A percentile compares a stretch with the other conserved stretches of the same genome.
These are phyloP conservation scores for Eidolon dupreanum DNA, from an alignment of 2,797 vertebrate species.

Conservation along the genomic window DNA sequence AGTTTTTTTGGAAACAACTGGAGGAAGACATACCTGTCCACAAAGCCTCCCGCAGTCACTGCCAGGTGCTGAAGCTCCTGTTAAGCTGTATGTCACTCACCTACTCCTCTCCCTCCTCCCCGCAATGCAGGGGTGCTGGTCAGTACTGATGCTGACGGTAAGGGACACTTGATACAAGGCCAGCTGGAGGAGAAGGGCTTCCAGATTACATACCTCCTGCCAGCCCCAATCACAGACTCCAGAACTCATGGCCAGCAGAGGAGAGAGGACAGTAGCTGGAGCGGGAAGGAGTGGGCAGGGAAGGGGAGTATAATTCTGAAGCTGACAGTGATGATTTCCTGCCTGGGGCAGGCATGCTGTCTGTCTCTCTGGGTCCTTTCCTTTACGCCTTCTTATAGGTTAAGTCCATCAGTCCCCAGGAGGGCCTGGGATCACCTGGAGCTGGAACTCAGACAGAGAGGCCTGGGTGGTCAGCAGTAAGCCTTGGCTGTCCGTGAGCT, in stretches of 20 bases:
- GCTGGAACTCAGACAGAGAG: neutral
- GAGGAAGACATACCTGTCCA: neutral
- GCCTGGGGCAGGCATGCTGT: neutral
- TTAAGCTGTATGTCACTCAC: neutral
- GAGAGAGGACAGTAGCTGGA: neutral
- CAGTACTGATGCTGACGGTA: neutral
- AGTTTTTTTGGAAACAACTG: neutral
- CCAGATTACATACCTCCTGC: neutral
- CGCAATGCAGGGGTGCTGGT: neutral
- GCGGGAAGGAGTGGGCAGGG: neutral
- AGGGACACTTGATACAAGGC: neutral
- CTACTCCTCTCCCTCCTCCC: neutral
- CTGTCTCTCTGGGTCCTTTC: neutral
- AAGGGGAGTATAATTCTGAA: too few relatives aligned
- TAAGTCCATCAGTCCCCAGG: neutral
- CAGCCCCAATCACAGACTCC: neutral
- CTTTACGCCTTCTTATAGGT: neutral
- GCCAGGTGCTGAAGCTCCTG: neutral
- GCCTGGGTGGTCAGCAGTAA: neutral
- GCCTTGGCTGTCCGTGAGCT: rapidly evolving
- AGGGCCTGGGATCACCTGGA: neutral
- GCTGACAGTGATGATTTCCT: neutral
- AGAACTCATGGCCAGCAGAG: neutral
- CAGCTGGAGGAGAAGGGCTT: neutral
- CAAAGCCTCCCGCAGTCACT: neutral